Evolutionary conservation across 2,797 vertebrate genomes (phyloP), one percentile per base, ranked within the genome.

Genomic region (Avahi laniger): DNA sequence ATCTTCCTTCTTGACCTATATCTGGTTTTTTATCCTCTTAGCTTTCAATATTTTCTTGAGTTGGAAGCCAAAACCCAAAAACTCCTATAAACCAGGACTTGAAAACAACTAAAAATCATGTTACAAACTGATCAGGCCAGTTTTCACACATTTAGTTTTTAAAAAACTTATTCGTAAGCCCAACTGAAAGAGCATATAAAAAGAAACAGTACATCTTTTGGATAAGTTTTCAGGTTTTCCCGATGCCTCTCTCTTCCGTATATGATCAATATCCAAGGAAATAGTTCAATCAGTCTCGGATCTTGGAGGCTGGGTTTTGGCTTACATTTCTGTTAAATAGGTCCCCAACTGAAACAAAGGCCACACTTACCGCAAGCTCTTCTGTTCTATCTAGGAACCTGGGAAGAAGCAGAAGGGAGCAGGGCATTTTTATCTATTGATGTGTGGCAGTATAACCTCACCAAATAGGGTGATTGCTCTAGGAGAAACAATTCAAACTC

Each of bases 321-420:
- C 92, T 87, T 70, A 81, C 52, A 85, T 41, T 61, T 69, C 48
- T 83, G 69, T 52, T 89, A 81, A 67, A 85, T 1, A 72, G 81
- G 50, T 33, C 72, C 89, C 96, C 93, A 50, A 84, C 38, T 82
- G 75, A 97, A 93, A 94, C 43, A 70, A 93, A 97, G 10, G 28
- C 7, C 75, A 96, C 97, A 99, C 99, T 97, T 98, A 99, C 99
- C 96, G 99, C 99, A 95, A 99, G 97, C n/a, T 99, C 99, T 97
- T 99, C 99, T 3, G 98, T 99, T 96, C 99, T 99, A 90, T 99
- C 99, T 84, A 99, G 98, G 97, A 99, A 98, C 97, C 99, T 99
- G 97, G 72, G 94, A 78, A 97, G 72, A 96, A 97, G 97, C 85
- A 98, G 93, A 98, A 97, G 22, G n/a, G 72, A 97, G 95, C 46